phyloP scores from a whole-genome alignment of 1,140 invertebrate species.

The Glossosoma conforme region DNA sequence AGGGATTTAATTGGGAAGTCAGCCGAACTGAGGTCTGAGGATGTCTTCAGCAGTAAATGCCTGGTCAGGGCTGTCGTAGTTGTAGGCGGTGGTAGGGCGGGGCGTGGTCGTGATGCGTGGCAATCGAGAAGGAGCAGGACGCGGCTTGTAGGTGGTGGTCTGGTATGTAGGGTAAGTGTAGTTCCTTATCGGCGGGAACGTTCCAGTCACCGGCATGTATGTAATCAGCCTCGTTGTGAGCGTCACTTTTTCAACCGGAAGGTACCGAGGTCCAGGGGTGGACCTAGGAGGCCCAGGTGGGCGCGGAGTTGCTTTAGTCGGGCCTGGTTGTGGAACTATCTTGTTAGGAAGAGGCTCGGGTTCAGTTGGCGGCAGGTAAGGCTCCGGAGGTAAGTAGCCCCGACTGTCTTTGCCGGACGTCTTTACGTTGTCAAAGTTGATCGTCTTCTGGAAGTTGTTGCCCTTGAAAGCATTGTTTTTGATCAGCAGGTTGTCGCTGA shows the following conservation, averaged over 20 bases:
- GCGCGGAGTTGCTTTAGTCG: neutral
- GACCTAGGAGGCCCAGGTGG: neutral
- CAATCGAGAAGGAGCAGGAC: slow-evolving; percentile 2
- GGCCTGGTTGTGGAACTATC: too few species aligned
- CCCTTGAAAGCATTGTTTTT: neutral
- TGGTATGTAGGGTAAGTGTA: slow-evolving; percentile 9
- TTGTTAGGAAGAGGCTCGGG: too few species aligned
- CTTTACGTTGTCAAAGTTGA: slow-evolving; percentile 13
- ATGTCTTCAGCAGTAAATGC: slow-evolving; percentile 10
- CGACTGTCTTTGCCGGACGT: neutral
- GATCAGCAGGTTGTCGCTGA: slow-evolving; percentile 13
- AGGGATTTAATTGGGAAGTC: too few species aligned
- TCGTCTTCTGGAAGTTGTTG: slow-evolving; percentile 8
- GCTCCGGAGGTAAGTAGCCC: neutral
- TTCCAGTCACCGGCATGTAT: slow-evolving; percentile 19
- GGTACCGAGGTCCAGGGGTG: slow-evolving; percentile 11
- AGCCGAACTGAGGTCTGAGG: too few species aligned
- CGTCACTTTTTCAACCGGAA: too few species aligned
- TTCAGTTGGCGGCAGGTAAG: neutral
- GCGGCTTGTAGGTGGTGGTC: slow-evolving; percentile 6
- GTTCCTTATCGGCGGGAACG: slow-evolving; percentile 8
- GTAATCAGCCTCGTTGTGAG: neutral
- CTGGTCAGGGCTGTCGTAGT: slow-evolving; percentile 5
- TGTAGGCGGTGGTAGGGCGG: slow-evolving; percentile 8
- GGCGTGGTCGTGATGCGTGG: slow-evolving; percentile 3